Conservation (phyloP, 2,113 vertebrate species). For the Brienomyrus brachyistius region DNA sequence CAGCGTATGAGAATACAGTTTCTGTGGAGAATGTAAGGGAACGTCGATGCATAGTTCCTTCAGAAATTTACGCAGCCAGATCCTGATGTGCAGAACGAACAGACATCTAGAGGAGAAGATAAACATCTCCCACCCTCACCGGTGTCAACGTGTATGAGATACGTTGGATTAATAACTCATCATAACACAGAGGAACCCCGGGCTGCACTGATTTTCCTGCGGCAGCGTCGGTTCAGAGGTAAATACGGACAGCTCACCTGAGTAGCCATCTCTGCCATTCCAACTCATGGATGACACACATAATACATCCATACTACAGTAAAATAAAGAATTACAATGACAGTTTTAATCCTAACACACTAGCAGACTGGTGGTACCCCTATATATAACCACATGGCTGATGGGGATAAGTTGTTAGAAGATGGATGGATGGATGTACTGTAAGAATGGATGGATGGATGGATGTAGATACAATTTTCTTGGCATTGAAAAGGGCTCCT, state of each 20-base stretch:
- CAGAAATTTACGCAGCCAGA: background rate
- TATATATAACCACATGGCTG: background rate
- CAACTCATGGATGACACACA: background rate
- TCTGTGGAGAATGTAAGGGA: background rate
- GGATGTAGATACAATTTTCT: background rate
- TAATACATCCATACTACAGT: background rate
- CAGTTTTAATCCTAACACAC: background rate
- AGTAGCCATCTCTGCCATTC: background rate
- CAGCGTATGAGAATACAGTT: background rate
- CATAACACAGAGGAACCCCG: background rate
- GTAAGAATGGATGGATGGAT: background rate
- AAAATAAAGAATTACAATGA: background rate
- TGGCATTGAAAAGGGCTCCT: background rate
- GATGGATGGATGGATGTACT: background rate
- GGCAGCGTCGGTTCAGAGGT: background rate
- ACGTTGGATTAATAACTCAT: background rate
- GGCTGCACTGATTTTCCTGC: background rate
- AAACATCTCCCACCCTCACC: background rate
- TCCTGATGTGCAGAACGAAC: background rate
- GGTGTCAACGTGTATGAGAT: background rate
- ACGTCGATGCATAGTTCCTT: background rate
- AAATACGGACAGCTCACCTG: background rate
- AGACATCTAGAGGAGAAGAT: background rate
- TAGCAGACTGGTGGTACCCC: background rate
- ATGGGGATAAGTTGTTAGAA: background rate